phyloP scores from a whole-genome alignment of 2,888 invertebrate genomes.

The Andrena bicolor region DNA sequence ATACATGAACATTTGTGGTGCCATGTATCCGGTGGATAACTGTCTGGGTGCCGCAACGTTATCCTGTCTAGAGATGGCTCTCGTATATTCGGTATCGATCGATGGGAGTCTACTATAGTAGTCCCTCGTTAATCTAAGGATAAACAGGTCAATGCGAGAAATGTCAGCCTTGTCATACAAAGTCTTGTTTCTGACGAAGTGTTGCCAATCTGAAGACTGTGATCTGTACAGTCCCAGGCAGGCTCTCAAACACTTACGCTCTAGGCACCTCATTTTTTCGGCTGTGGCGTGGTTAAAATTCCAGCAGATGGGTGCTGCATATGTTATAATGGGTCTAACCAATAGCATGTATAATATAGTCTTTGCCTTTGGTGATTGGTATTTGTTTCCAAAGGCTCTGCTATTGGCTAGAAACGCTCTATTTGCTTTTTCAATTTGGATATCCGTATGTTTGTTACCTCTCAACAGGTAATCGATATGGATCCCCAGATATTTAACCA shows the following conservation, averaged over 20 bases:
- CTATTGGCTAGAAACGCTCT: neutral
- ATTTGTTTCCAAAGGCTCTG: neutral
- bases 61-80: neutral
- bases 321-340: neutral
- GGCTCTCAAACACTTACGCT: conserved; percentile 2
- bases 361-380: neutral
- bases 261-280: neutral
- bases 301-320: neutral
- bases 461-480: neutral
- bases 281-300: neutral
- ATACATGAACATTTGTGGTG: neutral
- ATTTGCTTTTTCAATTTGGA: conserved; percentile 3
- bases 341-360: neutral
- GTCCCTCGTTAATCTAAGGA: neutral
- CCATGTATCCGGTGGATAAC: neutral
- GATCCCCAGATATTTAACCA: neutral
- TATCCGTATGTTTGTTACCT: neutral
- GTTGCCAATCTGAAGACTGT: neutral
- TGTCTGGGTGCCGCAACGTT: neutral
- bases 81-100: neutral
- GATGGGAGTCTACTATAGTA: neutral
- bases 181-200: neutral
- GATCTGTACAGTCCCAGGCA: neutral
- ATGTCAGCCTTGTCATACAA: neutral
- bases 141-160: neutral